A percentile compares a stretch with the other conserved stretches of the same genome.
Evolutionary conservation across 1,140 invertebrate genomes (phyloP).

Genomic region (Drosophila albomicans): DNA sequence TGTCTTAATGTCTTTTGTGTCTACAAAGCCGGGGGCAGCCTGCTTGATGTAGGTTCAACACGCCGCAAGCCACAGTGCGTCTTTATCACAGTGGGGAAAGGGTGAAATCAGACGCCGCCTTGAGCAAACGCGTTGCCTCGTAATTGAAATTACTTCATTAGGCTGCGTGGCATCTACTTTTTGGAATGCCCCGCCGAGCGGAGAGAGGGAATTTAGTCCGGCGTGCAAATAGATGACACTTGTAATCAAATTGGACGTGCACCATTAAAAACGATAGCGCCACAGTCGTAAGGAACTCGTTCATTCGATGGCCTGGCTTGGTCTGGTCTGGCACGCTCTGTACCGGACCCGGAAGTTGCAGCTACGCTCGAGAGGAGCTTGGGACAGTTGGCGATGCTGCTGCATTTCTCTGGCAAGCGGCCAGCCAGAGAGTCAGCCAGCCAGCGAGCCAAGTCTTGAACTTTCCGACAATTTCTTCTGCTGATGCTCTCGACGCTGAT

Average conservation of each 20-base stretch:
- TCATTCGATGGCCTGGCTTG: conserved; percentile 5
- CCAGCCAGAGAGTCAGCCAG: conserved; percentile 55
- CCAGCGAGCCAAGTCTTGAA: conserved; percentile 45
- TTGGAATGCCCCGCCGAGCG: neutral
- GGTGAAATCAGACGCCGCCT: conserved; percentile 25
- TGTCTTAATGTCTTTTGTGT: neutral
- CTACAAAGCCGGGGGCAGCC: neutral
- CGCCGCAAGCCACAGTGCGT: conserved; percentile 26
- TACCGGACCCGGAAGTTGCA: conserved; percentile 53
- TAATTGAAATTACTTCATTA: conserved; percentile 79
- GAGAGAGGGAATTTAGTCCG: conserved; percentile 13
- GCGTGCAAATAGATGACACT: conserved; percentile 71
- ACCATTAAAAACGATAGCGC: conserved; percentile 75
- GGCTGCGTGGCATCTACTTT: conserved; percentile 42
- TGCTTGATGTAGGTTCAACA: conserved; percentile 59
- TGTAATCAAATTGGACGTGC: conserved; percentile 81
- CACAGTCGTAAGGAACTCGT: conserved; percentile 22
- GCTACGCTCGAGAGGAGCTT: conserved; percentile 49
- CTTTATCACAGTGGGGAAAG: neutral
- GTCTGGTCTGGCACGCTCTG: conserved; percentile 26
- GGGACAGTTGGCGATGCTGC: conserved; percentile 13
- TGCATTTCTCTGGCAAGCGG: conserved; percentile 44
- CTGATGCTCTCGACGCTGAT: conserved; percentile 1
- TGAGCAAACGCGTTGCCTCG: conserved; percentile 15
- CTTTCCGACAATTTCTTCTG: conserved; percentile 45